A percentile compares a stretch with the other conserved stretches of the same genome.
These are phyloP conservation scores for Eurytoma californica DNA, from an alignment of 2,888 invertebrate genomes.

Conservation along the genomic window DNA sequence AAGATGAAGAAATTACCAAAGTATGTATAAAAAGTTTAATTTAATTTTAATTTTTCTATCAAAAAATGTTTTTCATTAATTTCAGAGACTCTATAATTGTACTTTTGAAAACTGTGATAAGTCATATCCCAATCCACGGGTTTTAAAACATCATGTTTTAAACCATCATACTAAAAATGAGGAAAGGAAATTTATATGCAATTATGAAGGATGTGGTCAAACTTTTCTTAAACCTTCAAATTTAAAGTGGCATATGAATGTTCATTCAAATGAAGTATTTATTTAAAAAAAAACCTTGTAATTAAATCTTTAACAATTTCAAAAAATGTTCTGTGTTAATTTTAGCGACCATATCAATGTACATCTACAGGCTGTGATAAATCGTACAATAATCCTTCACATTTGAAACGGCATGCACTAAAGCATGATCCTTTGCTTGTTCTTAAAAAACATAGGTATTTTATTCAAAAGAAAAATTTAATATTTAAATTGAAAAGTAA, in stretches of 20 bases:
- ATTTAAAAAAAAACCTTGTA: neutral
- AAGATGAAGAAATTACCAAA: neutral
- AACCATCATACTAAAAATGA: too few species aligned
- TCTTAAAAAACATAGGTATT: neutral
- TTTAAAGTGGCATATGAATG: conserved; percentile 15
- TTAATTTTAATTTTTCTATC: neutral
- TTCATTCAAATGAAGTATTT: conserved; percentile 20
- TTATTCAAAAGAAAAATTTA: neutral
- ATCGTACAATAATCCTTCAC: conserved; percentile 23
- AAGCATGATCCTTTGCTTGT: conserved; percentile 6
- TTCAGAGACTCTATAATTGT: conserved; percentile 1
- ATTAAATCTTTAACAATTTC: neutral
- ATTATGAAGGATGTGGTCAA: neutral
- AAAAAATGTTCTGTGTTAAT: neutral
- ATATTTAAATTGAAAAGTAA: neutral
- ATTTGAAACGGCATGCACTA: conserved; percentile 25
- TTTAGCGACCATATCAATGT: conserved; percentile 26
- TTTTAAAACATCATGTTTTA: neutral
- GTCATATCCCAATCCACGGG: neutral
- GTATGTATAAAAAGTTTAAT: neutral
- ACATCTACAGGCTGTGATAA: conserved; percentile 27
- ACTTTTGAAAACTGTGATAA: neutral
- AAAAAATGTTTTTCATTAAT: too few species aligned
- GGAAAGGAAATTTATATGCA: too few species aligned
- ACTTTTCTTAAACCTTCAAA: neutral